Evolutionary conservation across 1,140 invertebrate genomes (phyloP).

Genomic region (Lordiphosa stackelbergi): DNA sequence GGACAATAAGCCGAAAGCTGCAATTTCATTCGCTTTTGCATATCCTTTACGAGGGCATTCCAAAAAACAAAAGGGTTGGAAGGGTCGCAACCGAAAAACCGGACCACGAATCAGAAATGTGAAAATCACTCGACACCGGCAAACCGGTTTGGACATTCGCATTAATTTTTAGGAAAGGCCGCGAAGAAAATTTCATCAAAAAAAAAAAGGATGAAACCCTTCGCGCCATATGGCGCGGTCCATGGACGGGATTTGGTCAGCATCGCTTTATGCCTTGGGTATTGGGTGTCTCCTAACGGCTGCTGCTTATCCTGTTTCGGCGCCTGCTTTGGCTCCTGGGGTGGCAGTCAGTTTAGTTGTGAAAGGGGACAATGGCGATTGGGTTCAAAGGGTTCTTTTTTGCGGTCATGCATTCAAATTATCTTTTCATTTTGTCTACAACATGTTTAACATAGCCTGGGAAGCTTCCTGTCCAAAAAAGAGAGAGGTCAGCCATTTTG

Average conservation of each 20-base stretch:
- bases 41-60: conserved; percentile 39
- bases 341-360: conserved; percentile 34
- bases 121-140: conserved; percentile 42
- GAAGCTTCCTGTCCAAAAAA: conserved; percentile 16
- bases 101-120: conserved; percentile 61
- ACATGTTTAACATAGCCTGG: conserved; percentile 24
- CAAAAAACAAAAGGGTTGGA: conserved; percentile 61
- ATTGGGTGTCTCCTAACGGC: conserved; percentile 39
- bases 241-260: conserved; percentile 64
- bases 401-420: conserved; percentile 73
- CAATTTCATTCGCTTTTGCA: conserved; percentile 63
- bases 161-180: conserved; percentile 61
- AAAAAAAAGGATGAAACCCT: conserved; percentile 56
- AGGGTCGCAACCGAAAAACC: conserved; percentile 62
- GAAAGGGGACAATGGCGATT: conserved; percentile 53
- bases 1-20: conserved; percentile 55
- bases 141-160: conserved; percentile 72
- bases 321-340: conserved; percentile 21
- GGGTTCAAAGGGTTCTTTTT: conserved; percentile 52
- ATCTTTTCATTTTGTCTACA: conserved; percentile 49
- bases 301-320: conserved; percentile 24
- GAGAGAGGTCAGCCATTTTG: conserved; percentile 65
- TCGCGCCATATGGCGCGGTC: conserved; percentile 62
- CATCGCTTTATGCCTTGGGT: conserved; percentile 17
- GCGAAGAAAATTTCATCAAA: conserved; percentile 63